Percentiles rank a stretch among this genome's conserved stretches.
phyloP scores from a whole-genome alignment of 1,140 invertebrate species.

The Temnothorax longispinosus region DNA sequence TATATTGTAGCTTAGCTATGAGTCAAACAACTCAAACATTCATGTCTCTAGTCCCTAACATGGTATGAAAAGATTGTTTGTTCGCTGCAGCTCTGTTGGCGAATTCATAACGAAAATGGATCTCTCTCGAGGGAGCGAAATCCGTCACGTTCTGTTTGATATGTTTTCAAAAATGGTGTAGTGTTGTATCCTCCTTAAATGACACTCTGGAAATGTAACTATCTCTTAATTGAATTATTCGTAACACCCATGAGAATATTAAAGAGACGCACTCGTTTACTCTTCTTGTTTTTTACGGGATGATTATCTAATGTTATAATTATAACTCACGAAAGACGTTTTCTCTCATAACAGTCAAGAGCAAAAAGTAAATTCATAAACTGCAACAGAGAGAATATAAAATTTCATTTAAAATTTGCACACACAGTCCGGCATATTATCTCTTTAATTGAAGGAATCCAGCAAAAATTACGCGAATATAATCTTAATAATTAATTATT shows the following conservation, averaged over 20 bases:
- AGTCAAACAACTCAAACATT: slow-evolving; percentile 21
- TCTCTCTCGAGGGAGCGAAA: slow-evolving; percentile 3
- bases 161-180: slow-evolving; percentile 32
- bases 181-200: slow-evolving; percentile 38
- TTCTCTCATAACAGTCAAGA: background rate
- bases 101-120: slow-evolving; percentile 35
- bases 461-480: background rate
- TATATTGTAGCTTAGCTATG: background rate
- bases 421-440: background rate
- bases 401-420: slow-evolving; percentile 1
- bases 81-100: background rate
- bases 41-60: background rate
- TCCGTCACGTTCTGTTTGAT: slow-evolving; percentile 13
- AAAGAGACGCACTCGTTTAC: too few species aligned
- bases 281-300: background rate
- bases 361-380: slow-evolving; percentile 17
- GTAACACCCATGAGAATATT: background rate
- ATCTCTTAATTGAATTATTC: background rate
- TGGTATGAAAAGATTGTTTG: slow-evolving; percentile 29
- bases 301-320: background rate
- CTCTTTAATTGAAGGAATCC: background rate
- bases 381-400: background rate
- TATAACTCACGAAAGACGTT: background rate
- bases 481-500: slow-evolving; percentile 9
- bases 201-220: background rate